These are phyloP conservation scores for Ptiloglossa arizonensis DNA, from an alignment of 1,140 invertebrate genomes.

Conservation along the genomic window DNA sequence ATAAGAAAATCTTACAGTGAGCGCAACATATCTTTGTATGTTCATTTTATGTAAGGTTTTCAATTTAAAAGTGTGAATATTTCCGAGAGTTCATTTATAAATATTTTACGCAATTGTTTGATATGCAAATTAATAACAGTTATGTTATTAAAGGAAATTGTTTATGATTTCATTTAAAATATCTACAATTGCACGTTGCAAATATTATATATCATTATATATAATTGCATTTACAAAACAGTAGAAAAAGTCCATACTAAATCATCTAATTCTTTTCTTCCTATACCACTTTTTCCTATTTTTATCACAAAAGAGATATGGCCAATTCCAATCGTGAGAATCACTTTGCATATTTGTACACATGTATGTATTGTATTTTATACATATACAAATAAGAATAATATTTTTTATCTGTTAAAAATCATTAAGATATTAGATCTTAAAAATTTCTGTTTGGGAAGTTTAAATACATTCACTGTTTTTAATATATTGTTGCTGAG, in stretches of 20 bases:
- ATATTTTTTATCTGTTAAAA: background rate
- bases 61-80: no score
- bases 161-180: background rate
- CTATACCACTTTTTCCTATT: background rate
- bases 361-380: background rate
- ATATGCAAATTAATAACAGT: no score
- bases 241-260: background rate
- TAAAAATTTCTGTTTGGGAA: background rate
- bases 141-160: background rate
- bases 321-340: background rate
- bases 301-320: slow-evolving; percentile 18
- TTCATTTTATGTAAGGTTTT: no score
- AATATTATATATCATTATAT: background rate
- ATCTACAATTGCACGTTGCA: background rate
- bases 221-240: background rate
- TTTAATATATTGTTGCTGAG: background rate
- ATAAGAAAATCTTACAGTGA: no score
- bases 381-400: background rate
- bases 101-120: no score
- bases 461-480: background rate
- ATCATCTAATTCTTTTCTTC: background rate
- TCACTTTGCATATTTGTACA: background rate
- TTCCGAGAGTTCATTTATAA: no score
- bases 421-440: background rate
- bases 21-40: no score